Percentiles rank a stretch among this genome's conserved stretches.
phyloP scores from a whole-genome alignment of 2,113 vertebrate species.

The Myotis yumanensis region DNA sequence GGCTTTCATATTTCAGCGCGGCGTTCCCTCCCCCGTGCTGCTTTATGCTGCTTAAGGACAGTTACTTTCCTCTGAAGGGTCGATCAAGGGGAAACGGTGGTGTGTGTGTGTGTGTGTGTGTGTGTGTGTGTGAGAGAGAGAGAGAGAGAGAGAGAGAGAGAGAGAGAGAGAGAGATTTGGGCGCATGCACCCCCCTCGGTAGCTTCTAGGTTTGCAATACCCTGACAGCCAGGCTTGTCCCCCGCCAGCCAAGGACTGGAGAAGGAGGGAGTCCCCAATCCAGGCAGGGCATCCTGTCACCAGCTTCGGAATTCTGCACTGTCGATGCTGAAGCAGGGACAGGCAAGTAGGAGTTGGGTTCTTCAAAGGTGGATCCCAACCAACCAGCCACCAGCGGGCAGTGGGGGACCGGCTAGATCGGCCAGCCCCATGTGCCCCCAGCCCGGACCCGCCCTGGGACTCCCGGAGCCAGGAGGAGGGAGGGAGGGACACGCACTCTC shows the following conservation, averaged over 20 bases:
- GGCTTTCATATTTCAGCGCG: background rate
- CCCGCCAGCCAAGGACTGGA: constrained; percentile 3
- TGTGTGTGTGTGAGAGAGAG: background rate
- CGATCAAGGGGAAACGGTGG: background rate
- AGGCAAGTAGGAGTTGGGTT: background rate
- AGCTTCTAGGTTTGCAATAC: constrained; percentile 66
- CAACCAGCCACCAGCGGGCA: background rate
- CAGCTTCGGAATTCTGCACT: background rate
- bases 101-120: background rate
- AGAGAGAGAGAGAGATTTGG: background rate
- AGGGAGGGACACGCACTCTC: background rate
- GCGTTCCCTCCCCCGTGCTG: background rate
- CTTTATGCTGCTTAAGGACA: background rate
- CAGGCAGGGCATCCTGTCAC: background rate
- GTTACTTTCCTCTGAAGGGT: background rate
- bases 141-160: background rate
- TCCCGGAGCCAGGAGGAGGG: background rate
- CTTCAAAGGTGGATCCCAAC: background rate
- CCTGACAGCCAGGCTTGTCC: background rate
- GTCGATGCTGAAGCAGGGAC: background rate
- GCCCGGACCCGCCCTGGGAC: background rate
- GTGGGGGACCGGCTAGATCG: background rate
- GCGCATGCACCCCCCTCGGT: constrained; percentile 41
- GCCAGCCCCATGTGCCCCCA: background rate
- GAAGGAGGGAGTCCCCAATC: constrained; percentile 62